Conservation (phyloP, 2,888 invertebrate genomes). For the Cataglyphis livida region DNA sequence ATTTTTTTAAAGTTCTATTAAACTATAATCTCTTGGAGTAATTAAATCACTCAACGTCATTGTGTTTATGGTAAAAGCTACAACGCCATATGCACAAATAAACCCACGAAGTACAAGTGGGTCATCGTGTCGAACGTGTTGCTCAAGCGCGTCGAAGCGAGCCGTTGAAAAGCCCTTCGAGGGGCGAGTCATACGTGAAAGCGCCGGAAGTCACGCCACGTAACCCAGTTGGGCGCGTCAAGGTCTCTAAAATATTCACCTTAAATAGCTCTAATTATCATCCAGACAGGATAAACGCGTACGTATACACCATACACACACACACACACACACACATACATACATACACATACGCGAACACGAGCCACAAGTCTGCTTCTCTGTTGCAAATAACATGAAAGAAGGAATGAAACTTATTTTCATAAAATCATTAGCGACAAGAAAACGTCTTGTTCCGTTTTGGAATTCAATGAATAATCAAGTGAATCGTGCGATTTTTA, state of each 20-base stretch:
- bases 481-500: not conserved
- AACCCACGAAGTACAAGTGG: constrained; percentile 17
- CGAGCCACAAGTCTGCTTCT: too few relatives aligned
- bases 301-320: too few relatives aligned
- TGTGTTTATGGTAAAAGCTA: not conserved
- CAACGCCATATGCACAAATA: not conserved
- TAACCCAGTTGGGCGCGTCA: constrained; percentile 73
- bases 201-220: constrained; percentile 74
- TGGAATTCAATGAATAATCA: not conserved
- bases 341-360: too few relatives aligned
- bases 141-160: constrained; percentile 57
- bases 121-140: constrained; percentile 12
- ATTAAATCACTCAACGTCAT: not conserved
- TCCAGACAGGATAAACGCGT: constrained; percentile 1
- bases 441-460: not conserved
- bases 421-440: not conserved
- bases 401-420: not conserved
- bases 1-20: not conserved
- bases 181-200: constrained; percentile 65
- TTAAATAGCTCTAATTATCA: constrained; percentile 65
- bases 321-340: too few relatives aligned
- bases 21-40: not conserved
- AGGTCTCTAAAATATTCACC: constrained; percentile 67
- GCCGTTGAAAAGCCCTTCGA: constrained; percentile 50
- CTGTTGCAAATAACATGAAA: not conserved